Percentiles rank a stretch among this genome's conserved stretches.
Conservation (phyloP, 2,888 invertebrate species). For the Anorthoa munda region DNA sequence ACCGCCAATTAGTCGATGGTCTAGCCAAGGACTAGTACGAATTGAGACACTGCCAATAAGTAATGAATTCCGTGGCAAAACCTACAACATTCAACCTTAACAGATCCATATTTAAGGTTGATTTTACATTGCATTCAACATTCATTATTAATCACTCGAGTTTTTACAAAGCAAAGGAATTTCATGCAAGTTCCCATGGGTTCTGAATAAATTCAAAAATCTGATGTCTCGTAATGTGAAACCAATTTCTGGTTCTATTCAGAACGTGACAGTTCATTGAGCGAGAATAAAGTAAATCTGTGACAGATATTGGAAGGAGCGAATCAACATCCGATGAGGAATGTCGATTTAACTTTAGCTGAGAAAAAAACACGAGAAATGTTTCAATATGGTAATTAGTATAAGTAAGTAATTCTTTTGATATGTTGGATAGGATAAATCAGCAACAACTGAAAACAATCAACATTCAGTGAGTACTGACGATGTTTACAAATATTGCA, state of each 20-base stretch:
- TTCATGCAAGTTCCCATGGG: slow-evolving; percentile 55
- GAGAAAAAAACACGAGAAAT: slow-evolving; percentile 35
- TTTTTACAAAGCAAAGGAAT: slow-evolving; percentile 51
- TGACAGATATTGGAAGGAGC: slow-evolving; percentile 58
- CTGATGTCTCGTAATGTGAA: slow-evolving; percentile 60
- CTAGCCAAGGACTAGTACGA: slow-evolving; percentile 65
- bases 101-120: slow-evolving; percentile 9
- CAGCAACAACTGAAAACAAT: background rate
- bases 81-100: slow-evolving; percentile 40
- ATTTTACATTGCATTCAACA: slow-evolving; percentile 13
- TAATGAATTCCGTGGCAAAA: slow-evolving; percentile 45
- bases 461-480: background rate
- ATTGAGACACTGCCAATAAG: slow-evolving; percentile 61
- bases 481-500: background rate
- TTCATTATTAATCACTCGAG: slow-evolving; percentile 36
- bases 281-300: slow-evolving; percentile 50
- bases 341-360: slow-evolving; percentile 53
- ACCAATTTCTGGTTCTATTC: slow-evolving; percentile 55
- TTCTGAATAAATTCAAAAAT: slow-evolving; percentile 55
- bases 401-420: slow-evolving; percentile 24
- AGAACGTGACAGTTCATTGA: slow-evolving; percentile 58
- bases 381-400: slow-evolving; percentile 36
- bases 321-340: slow-evolving; percentile 50
- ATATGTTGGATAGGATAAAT: background rate
- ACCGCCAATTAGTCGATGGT: slow-evolving; percentile 70